Base-by-base conservation (phyloP, 2,797 vertebrate species). In the Eptatretus atami region DNA sequence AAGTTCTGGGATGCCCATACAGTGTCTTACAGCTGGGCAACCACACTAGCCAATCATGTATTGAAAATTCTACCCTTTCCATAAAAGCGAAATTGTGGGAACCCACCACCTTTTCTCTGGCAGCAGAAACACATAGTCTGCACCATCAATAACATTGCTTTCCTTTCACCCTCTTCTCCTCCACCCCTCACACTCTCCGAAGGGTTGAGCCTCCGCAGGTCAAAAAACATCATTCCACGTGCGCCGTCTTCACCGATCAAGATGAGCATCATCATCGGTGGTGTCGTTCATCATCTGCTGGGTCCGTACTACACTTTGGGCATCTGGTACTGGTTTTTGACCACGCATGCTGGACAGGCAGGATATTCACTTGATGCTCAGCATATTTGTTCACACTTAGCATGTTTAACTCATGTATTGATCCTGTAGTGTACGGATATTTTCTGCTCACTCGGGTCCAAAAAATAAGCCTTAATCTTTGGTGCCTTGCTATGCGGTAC, bases 251-350 rank as follows among this genome's bases (percentile, higher is more conserved):
- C 79, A 66, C 81, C 80, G 12, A 74, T 94, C 19, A 80, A 82
- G 71, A 90, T 94, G 83, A 93, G 84, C n/a, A 78, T 88, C 6
- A 80, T 81, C 64, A 87, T 94, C 1, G n/a, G 84, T 85, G 24
- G 77, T 77, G 2, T 90, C 83, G 0, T 93, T 92, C 67, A 78
- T 82, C 65, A 67, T 93, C 68, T 94, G 86, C 75, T 94, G 87
- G 86, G 82, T 0, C 86, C 87, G 1, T 93, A 94, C 73, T 87
- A 90, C 66, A 71, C 86, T 67, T 75, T 94, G 44, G 87, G 87
- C 53, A 75, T 93, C 65, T 94, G 87, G 87, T 82, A 94, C 66
- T 94, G 86, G 86, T 66, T 75, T 78, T 94, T 70, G 84, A 82
- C 54, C 85, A 84, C 0, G 76, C 0, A 73, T 74, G 67, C 63